Evolutionary conservation across 2,888 invertebrate genomes (phyloP), one percentile per base, ranked within the genome.

Genomic region (Parasteatoda lunata): DNA sequence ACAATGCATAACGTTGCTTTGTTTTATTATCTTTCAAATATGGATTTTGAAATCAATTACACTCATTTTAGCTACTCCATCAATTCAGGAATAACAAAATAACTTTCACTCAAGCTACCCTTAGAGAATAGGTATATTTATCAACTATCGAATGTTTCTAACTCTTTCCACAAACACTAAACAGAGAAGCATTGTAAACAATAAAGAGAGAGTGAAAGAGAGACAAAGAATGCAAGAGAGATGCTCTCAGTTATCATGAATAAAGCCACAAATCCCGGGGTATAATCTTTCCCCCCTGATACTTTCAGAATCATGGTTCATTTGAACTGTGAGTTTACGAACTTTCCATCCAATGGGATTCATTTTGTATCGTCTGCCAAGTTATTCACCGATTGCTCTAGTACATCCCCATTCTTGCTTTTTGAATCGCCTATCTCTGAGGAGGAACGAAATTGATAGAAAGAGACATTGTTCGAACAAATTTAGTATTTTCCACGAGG

Each of bases 191-290:
- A 68, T 64, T 49, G 68, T n/a, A 78, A 68, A 59, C 69, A 68
- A 78, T 68, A 78, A 2, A 30, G 30, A 30, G 30, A 78, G 78
- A 78, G 59, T 13, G n/a, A 59, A n/a, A 59, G 59, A 9, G 9
- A 59, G 59, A n/a, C 9, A 59, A n/a, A 13, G 59, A 77, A 5
- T 49, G 51, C 47, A 77, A 77, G 77, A 77, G 68, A 65, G 77
- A 30, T 52, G 77, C 66, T 77, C 51, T 66, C 59, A 77, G 77
- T 66, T 68, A 77, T 77, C 78, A 70, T 70, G 78, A 78, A 78
- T 78, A 54, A 78, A 78, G 69, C 78, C 69, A n/a, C 69, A 70
- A 70, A 59, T 70, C 78, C 78, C 48, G 49, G n/a, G 77, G 66
- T 77, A 77, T 66, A 66, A 77, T 66, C 30, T 64, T 66, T 48